Base-by-base conservation (phyloP, 2,113 vertebrate genomes). In the Pteronura brasiliensis region DNA sequence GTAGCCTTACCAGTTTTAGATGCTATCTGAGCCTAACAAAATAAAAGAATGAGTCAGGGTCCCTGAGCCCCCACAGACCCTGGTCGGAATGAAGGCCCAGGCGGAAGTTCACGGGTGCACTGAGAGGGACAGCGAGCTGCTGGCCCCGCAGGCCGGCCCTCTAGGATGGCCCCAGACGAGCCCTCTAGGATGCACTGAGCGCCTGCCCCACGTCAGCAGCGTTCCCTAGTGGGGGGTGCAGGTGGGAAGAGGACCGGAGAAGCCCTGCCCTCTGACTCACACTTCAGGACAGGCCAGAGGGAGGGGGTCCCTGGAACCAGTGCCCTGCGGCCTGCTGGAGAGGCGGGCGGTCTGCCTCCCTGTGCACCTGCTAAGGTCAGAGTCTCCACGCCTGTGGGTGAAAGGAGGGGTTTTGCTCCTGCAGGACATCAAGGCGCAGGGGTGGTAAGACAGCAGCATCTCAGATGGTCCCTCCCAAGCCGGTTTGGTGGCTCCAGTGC, bases 351-450 rank as follows among this genome's bases (percentile, higher is more conserved):
- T 89, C 92, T 18, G 8, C 7, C 74, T 2, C 74, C 44, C 3
- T 5, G 8, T 31, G n/a, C n/a, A 27, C 15, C 20, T 65, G 57
- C 42, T 36, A 36, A 67, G 7, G 31, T 21, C 9, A 2, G 7
- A 39, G 3, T 34, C 65, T 20, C 12, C 3, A 15, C 5, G 47
- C 5, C 0, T 0, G 0, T 18, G 42, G 21, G 39, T 36, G n/a
- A 12, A 4, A 65, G 57, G 23, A 77, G 57, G 15, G 15, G 18
- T 6, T 49, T 20, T 1, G 13, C 14, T 36, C 21, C 20, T 65
- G 21, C 0, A 0, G 4, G 23, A 49, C 23, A 42, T 36, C 0
- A 0, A 12, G 1, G 5, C 31, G 11, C 13, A 20, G 6, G 23
- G 0, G 6, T 3, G 47, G 29, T 4, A 12, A 17, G 25, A 8